Base-by-base conservation (phyloP, 2,888 invertebrate species). In the Phortica magna region DNA sequence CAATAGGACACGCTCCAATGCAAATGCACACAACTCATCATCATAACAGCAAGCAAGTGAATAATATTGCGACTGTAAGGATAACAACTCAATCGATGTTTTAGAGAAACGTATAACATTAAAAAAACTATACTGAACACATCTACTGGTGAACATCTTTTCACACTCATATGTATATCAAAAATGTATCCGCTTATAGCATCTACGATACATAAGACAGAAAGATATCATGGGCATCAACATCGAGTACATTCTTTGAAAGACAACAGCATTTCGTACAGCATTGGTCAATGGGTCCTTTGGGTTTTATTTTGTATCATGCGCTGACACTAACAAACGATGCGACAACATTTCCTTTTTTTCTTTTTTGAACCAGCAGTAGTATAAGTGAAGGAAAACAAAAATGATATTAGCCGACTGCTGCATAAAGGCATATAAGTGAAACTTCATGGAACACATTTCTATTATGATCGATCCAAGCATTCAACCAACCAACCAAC, bases 321-420 rank as follows among this genome's bases (percentile, higher is more conserved):
- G 78, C 81, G 75, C 79, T 82, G 81, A 83, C 81, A 81, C 83
- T 79, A 80, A 83, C 80, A 81, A 79, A 83, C 80, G 70, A 71
- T 39, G 73, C 59, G 65, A 75, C 76, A 81, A 81, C 70, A 81
- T 81, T 14, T 68, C 17, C 43, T 77, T 79, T 81, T 82, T 80
- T 80, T 80, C 76, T 81, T 76, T 78, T 80, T 82, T 78, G 79
- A n/a, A 31, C 59, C 41, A 19, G 57, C 53, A 53, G 17, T 9
- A 9, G 48, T 4, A 31, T 31, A 31, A 31, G 31, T 31, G 5
- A 31, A 31, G 31, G 31, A 31, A 31, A 31, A 31, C 31, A 31
- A 31, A 41, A 43, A 71, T 78, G 75, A 7, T 75, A 76, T 77
- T 74, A 48, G 31, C 22, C 7, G 61, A 59, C 39, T 31, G 75